Evolutionary conservation across 2,888 invertebrate species (phyloP).

Genomic region (Tipula helvola): DNA sequence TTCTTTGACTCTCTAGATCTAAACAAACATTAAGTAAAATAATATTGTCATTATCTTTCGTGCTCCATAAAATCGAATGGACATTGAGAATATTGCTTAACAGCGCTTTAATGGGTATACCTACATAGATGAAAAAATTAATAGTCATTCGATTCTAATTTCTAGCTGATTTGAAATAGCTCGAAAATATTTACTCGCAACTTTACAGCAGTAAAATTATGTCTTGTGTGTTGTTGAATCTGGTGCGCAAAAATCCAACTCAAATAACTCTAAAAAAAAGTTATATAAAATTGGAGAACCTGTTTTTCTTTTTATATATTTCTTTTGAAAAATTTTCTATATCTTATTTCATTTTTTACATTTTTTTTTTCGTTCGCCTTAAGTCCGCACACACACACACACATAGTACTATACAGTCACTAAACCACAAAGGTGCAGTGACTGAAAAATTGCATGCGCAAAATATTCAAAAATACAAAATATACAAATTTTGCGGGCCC

Average conservation of each 20-base stretch:
- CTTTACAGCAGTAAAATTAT: neutral
- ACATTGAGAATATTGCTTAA: neutral
- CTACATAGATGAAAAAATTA: neutral
- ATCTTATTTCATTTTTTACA: neutral
- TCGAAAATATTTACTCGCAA: neutral
- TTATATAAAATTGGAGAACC: constrained; percentile 4
- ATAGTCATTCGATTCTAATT: neutral
- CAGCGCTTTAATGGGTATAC: neutral
- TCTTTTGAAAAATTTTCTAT: neutral
- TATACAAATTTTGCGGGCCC: neutral
- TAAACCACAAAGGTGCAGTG: neutral
- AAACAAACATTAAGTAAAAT: neutral
- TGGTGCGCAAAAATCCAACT: neutral
- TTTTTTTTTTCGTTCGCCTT: neutral
- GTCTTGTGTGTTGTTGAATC: neutral
- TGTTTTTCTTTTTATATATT: neutral
- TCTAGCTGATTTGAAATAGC: neutral
- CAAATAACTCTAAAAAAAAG: neutral
- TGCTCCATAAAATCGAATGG: neutral
- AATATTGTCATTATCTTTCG: neutral
- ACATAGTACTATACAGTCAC: neutral
- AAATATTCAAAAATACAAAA: neutral
- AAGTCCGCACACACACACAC: neutral
- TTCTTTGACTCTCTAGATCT: neutral
- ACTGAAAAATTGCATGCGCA: neutral